Evolutionary conservation across 1,140 invertebrate genomes (phyloP).

Genomic region (Hypothenemus hampei): DNA sequence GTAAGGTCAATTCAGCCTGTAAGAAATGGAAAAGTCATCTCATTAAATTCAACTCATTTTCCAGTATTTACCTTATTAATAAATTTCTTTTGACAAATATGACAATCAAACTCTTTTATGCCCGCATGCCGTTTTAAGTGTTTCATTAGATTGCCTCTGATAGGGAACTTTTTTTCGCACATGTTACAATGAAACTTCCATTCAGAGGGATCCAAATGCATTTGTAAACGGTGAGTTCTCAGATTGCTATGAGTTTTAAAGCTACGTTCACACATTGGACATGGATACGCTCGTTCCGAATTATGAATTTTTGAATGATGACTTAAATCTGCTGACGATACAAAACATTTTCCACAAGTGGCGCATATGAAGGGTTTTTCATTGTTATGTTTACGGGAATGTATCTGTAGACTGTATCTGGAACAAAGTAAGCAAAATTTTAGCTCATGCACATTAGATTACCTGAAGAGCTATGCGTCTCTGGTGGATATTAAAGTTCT

Average conservation of each 20-base stretch:
- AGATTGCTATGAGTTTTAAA: constrained; percentile 26
- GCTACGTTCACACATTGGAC: constrained; percentile 14
- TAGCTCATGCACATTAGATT: no score
- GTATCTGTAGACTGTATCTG: constrained; percentile 20
- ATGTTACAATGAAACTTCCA: constrained; percentile 22
- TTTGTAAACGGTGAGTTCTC: constrained; percentile 18
- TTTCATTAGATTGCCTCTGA: constrained; percentile 18
- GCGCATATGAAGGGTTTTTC: constrained; percentile 27
- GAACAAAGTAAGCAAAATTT: neutral
- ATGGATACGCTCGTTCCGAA: constrained; percentile 10
- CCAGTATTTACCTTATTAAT: constrained; percentile 77
- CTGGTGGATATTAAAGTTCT: no score
- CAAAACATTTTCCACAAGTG: constrained; percentile 23
- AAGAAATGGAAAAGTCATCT: no score
- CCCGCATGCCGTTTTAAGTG: constrained; percentile 25
- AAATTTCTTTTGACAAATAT: constrained; percentile 94
- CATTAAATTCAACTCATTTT: no score
- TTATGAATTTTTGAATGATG: constrained; percentile 27
- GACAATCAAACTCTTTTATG: constrained; percentile 56
- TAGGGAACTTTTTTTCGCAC: constrained; percentile 25
- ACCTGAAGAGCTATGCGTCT: no score
- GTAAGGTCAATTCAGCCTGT: constrained; percentile 73
- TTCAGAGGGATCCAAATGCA: constrained; percentile 22
- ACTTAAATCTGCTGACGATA: constrained; percentile 18
- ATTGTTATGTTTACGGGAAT: constrained; percentile 20